Percentiles rank a stretch among this genome's conserved stretches.
phyloP scores from a whole-genome alignment of 1,140 invertebrate genomes.

The Chelonus insularis region DNA sequence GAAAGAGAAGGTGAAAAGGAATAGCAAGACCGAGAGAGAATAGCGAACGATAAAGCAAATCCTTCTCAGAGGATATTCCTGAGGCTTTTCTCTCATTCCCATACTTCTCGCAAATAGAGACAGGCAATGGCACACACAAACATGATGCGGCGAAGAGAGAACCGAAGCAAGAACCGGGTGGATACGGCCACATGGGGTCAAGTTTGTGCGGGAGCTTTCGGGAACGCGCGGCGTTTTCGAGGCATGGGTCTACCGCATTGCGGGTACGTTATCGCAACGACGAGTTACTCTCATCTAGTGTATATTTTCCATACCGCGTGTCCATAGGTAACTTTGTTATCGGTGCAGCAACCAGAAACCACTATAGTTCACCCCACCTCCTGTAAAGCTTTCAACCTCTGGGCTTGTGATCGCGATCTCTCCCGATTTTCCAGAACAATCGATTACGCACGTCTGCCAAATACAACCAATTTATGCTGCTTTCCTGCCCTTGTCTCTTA shows the following conservation, averaged over 20 bases:
- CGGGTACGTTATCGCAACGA: conserved; percentile 45
- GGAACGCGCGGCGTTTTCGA: conserved; percentile 32
- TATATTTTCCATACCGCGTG: conserved; percentile 23
- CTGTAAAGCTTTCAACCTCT: too few relatives aligned
- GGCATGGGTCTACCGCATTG: conserved; percentile 42
- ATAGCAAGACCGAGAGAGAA: background rate
- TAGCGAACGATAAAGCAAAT: conserved; percentile 5
- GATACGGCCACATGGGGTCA: conserved; percentile 7
- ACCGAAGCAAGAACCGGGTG: background rate
- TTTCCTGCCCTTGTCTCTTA: background rate
- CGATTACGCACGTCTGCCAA: conserved; percentile 12
- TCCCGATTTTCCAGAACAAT: conserved; percentile 3
- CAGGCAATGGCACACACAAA: too few relatives aligned
- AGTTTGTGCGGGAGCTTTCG: conserved; percentile 30
- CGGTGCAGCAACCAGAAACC: conserved; percentile 11
- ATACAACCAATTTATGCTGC: background rate
- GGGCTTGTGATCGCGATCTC: background rate
- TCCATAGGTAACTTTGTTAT: conserved; percentile 14
- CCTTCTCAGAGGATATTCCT: background rate
- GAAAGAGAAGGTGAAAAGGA: conserved; percentile 3
- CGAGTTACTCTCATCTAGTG: conserved; percentile 27
- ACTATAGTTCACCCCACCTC: background rate
- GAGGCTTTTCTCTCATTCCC: background rate
- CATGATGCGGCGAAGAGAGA: too few relatives aligned
- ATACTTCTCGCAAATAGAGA: background rate